Evolutionary conservation across 2,113 vertebrate species (phyloP), one percentile per base, ranked within the genome.

Genomic region (Copsychus sechellarum): DNA sequence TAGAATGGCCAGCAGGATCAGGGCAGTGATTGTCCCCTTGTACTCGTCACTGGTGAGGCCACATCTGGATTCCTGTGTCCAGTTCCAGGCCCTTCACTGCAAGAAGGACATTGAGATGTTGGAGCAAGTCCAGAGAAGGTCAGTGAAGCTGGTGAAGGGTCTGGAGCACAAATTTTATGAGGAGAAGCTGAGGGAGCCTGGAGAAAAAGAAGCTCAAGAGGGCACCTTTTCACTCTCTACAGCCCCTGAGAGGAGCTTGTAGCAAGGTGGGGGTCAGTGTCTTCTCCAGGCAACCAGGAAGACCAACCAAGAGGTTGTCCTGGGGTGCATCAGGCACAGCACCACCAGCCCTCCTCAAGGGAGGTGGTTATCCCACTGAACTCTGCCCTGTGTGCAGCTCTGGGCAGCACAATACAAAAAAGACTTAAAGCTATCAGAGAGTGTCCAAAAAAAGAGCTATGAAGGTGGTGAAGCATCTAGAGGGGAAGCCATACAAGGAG

Each of bases 281-380:
- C 13, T 40, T 60, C 38, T 67, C 11, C 45, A 38, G 38, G 9
- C 9, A 53, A 2, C 7, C 38, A 81, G 13, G 53, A 40, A 38
- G 11, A 33, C 8, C 7, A 45, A 3, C 0, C 43, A 45, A 45
- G 9, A 21, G 43, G 0, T 0, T 45, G 33, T 53, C 19, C n/a
- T 40, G n/a, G 24, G 6, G 5, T 17, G 9, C 47, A 40, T 38
- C 28, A 47, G 28, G n/a, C 1, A 5, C 20, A 18, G 8, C 25
- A 26, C 33, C 2, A 0, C 21, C 14, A 42, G 9, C 28, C 14
- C 34, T 38, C 23, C 28, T 17, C 3, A 4, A 47, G 29, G 28
- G 45, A 45, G 20, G 7, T 16, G 15, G 45, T 60, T 25, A 24
- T 45, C 7, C 36, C 8, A 15, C 12, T 51, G 12, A 38, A 8